Conservation (phyloP, 2,113 vertebrate genomes). For the Boleophthalmus pectinirostris region DNA sequence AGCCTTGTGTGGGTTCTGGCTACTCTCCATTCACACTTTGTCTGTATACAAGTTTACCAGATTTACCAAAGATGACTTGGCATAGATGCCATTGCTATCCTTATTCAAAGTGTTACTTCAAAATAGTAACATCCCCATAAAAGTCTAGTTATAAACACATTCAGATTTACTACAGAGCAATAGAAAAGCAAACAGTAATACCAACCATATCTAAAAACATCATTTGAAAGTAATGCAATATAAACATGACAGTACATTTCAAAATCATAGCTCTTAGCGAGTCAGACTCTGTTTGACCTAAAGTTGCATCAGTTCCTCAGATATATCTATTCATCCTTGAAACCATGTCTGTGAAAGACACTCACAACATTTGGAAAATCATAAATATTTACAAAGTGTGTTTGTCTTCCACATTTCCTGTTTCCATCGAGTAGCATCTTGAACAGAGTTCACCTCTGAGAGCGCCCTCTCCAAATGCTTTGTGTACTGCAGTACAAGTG, state of each 20-base stretch:
- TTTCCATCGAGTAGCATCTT: slow-evolving; percentile 10
- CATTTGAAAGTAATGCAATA: not conserved
- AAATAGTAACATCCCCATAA: too few species aligned
- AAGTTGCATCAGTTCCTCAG: not conserved
- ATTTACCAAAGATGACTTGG: not conserved
- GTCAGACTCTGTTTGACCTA: too few species aligned
- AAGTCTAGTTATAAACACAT: not conserved
- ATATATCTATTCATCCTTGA: not conserved
- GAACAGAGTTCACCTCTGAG: slow-evolving; percentile 14
- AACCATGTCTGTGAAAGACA: not conserved
- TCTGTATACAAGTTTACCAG: not conserved
- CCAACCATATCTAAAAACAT: not conserved
- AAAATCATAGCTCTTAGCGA: not conserved
- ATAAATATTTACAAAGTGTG: not conserved
- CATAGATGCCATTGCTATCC: not conserved
- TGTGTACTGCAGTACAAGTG: slow-evolving; percentile 9
- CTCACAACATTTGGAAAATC: not conserved
- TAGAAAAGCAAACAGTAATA: not conserved
- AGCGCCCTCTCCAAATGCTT: slow-evolving; percentile 5
- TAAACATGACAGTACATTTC: not conserved
- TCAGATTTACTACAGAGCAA: not conserved
- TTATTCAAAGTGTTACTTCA: not conserved
- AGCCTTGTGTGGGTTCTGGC: not conserved
- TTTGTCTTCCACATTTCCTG: slow-evolving; percentile 14
- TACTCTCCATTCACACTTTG: not conserved